These are phyloP conservation scores for Amphibalanus amphitrite DNA, from an alignment of 1,140 invertebrate genomes.

Conservation along the genomic window DNA sequence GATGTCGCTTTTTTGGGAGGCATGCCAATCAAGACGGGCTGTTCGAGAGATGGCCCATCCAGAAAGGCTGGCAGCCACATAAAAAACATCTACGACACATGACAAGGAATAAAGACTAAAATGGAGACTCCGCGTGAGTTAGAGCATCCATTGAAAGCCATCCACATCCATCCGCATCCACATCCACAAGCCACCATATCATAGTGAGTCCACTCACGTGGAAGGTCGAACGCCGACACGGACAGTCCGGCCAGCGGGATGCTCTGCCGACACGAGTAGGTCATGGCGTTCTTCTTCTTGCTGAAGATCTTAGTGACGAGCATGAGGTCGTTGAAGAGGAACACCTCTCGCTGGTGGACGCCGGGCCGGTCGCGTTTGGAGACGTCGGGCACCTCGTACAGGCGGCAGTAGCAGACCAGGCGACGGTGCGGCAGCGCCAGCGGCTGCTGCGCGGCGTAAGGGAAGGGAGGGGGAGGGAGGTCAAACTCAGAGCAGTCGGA, in stretches of 20 bases:
- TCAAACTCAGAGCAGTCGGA: no score
- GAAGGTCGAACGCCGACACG: slow-evolving; percentile 75
- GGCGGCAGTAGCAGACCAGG: slow-evolving; percentile 95
- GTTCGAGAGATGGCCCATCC: no score
- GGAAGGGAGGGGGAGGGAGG: no score
- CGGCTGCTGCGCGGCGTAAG: slow-evolving; percentile 28
- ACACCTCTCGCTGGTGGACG: slow-evolving; percentile 94
- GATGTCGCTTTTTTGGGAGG: no score
- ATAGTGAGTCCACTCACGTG: slow-evolving; percentile 68
- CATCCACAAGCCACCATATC: no score
- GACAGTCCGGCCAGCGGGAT: slow-evolving; percentile 80
- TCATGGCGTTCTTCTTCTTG: slow-evolving; percentile 91
- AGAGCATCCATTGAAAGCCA: no score
- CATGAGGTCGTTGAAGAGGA: slow-evolving; percentile 95
- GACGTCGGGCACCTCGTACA: slow-evolving; percentile 93
- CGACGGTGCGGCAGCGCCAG: slow-evolving; percentile 84
- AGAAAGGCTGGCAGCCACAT: no score
- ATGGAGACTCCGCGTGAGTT: no score
- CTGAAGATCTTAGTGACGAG: slow-evolving; percentile 93
- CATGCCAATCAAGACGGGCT: no score
- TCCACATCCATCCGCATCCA: no score
- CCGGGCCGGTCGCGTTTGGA: slow-evolving; percentile 89
- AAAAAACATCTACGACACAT: no score
- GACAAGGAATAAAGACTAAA: no score
- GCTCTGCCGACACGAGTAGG: slow-evolving; percentile 86